Percentiles rank a stretch among this genome's conserved stretches.
Conservation (phyloP, 2,888 invertebrate genomes). For the Drosophila dives region DNA sequence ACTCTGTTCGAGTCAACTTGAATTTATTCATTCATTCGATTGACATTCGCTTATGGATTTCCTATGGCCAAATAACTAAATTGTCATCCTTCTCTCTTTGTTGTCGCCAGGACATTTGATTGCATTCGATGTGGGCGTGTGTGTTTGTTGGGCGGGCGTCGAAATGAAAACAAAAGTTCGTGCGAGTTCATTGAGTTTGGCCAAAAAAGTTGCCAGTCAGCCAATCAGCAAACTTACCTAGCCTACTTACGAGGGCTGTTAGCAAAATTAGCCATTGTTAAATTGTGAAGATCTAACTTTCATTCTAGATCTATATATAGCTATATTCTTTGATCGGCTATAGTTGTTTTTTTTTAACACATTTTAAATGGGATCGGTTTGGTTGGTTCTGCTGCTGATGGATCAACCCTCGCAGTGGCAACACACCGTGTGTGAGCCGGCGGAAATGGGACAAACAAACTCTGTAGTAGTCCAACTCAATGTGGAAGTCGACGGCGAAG, state of each 20-base stretch:
- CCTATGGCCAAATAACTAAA: constrained; percentile 21
- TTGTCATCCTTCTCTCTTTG: constrained; percentile 33
- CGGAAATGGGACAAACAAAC: constrained; percentile 59
- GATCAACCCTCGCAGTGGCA: constrained; percentile 21
- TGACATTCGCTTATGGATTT: constrained; percentile 42
- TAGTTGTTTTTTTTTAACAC: neutral
- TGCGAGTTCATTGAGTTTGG: constrained; percentile 76
- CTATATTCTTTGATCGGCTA: neutral
- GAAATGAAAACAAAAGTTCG: constrained; percentile 78
- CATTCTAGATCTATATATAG: neutral
- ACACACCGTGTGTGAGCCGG: constrained; percentile 53
- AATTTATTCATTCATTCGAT: constrained; percentile 46
- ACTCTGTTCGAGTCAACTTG: neutral
- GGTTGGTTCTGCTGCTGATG: neutral
- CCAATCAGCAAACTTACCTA: constrained; percentile 6
- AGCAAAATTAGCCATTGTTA: neutral
- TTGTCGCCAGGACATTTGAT: constrained; percentile 22
- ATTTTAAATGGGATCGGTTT: neutral
- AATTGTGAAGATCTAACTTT: neutral
- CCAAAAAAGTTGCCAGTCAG: constrained; percentile 59
- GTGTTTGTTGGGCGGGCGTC: constrained; percentile 18
- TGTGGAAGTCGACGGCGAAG: constrained; percentile 4
- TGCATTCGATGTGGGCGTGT: constrained; percentile 24
- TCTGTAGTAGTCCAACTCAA: constrained; percentile 29
- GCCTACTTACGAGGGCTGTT: constrained; percentile 29